These are phyloP conservation scores for Oscheius sp. DNA, from an alignment of 2,888 invertebrate genomes.

Conservation along the genomic window DNA sequence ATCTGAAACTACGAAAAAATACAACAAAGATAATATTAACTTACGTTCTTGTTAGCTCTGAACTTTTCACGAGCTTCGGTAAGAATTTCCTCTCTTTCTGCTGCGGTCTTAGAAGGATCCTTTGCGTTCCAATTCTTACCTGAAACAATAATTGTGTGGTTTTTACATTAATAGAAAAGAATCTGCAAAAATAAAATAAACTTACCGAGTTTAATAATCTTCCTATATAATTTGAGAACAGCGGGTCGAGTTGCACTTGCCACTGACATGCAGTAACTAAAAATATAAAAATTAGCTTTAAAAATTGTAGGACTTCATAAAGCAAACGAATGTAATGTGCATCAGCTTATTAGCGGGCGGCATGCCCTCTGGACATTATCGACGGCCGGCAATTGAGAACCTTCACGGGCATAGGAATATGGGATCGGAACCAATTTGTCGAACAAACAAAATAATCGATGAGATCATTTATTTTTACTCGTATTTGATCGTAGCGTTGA, in stretches of 20 bases:
- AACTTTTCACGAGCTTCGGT: slow-evolving; percentile 53
- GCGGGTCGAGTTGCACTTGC: background rate
- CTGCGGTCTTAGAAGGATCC: slow-evolving; percentile 45
- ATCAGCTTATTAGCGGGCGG: no score
- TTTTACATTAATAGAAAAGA: no score
- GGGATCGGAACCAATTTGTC: no score
- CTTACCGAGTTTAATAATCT: slow-evolving; percentile 37
- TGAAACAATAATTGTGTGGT: slow-evolving; percentile 5
- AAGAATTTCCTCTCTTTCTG: slow-evolving; percentile 47
- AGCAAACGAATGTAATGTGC: no score
- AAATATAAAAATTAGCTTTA: background rate
- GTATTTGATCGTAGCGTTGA: background rate
- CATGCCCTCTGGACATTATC: background rate
- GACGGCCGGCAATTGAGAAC: background rate
- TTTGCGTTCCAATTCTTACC: slow-evolving; percentile 46
- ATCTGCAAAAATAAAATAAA: background rate
- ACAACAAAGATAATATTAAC: slow-evolving; percentile 18
- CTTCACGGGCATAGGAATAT: no score
- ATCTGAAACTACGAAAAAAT: slow-evolving; percentile 32
- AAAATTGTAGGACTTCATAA: no score
- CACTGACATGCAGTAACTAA: background rate
- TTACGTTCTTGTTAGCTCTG: slow-evolving; percentile 48
- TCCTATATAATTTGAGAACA: slow-evolving; percentile 36
- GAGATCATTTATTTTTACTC: slow-evolving; percentile 5
- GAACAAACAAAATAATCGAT: background rate